Percentiles rank a stretch among this genome's conserved stretches.
Evolutionary conservation across 2,113 vertebrate species (phyloP).

Genomic region (Alligator mississippiensis): DNA sequence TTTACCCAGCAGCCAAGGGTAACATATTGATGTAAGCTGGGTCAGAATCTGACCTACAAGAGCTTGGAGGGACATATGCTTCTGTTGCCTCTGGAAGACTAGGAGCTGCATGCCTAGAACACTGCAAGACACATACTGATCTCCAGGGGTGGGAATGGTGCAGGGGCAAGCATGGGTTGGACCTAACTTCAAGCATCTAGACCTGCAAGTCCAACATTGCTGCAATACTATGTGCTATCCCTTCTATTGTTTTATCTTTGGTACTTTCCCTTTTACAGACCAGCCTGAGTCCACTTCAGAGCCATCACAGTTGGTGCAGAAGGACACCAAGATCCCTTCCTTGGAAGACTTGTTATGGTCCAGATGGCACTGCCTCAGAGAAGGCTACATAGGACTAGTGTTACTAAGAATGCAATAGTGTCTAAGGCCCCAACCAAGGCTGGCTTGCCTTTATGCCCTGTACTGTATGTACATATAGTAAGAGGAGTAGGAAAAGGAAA

Average conservation of each 20-base stretch:
- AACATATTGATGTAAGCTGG: neutral
- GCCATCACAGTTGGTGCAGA: neutral
- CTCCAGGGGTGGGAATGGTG: accelerated
- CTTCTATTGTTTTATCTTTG: neutral
- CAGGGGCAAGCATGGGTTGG: neutral
- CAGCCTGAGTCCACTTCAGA: neutral
- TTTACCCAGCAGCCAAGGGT: neutral
- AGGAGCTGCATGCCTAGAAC: neutral
- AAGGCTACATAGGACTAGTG: neutral
- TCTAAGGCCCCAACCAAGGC: neutral
- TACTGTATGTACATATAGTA: neutral
- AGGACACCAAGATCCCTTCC: neutral
- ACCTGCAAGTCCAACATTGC: neutral
- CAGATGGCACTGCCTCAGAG: neutral
- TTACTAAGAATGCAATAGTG: neutral
- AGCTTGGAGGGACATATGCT: accelerated
- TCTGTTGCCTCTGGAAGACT: neutral
- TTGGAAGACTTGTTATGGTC: neutral
- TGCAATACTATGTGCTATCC: neutral
- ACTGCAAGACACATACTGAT: accelerated
- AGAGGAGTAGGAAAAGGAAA: neutral
- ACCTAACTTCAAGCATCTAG: neutral
- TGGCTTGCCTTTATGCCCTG: neutral
- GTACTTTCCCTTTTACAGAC: neutral
- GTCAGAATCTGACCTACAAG: neutral